phyloP scores from a whole-genome alignment of 2,888 invertebrate genomes.

The Endotricha flammealis region DNA sequence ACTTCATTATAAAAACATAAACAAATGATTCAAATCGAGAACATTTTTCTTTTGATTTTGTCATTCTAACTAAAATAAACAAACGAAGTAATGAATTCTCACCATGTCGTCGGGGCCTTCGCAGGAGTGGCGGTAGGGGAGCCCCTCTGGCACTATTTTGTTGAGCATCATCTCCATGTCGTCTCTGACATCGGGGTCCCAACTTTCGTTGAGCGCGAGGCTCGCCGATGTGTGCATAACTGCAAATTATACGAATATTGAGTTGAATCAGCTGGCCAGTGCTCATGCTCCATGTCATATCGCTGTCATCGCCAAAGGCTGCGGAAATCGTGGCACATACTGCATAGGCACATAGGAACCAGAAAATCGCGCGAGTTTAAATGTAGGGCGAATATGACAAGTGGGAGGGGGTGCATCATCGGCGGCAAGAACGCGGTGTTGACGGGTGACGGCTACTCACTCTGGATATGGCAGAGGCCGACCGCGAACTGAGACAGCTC shows the following conservation, averaged over 20 bases:
- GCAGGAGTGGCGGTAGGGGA: constrained; percentile 96
- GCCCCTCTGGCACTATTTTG: constrained; percentile 98
- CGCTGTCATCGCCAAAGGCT: constrained; percentile 2
- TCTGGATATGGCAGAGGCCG: constrained; percentile 97
- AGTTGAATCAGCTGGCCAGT: constrained; percentile 44
- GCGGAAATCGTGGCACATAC: background rate
- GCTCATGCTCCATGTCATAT: constrained; percentile 17
- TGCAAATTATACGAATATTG: constrained; percentile 73
- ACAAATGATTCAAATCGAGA: too few relatives aligned
- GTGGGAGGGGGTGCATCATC: constrained; percentile 55
- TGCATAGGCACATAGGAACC: constrained; percentile 19
- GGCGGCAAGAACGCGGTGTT: constrained; percentile 55
- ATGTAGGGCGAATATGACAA: constrained; percentile 51
- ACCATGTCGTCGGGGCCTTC: constrained; percentile 99
- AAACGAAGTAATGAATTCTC: constrained; percentile 45
- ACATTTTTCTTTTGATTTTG: too few relatives aligned
- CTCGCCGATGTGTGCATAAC: constrained; percentile 99
- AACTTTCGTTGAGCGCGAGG: constrained; percentile 97
- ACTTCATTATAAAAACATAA: too few relatives aligned
- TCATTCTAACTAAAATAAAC: background rate
- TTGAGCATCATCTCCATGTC: constrained; percentile 99
- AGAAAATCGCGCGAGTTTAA: constrained; percentile 35
- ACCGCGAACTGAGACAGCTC: constrained; percentile 96
- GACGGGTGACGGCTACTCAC: constrained; percentile 81
- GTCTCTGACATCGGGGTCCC: constrained; percentile 98